Conservation (phyloP, 2,113 vertebrate genomes). For the Heliornis fulica region DNA sequence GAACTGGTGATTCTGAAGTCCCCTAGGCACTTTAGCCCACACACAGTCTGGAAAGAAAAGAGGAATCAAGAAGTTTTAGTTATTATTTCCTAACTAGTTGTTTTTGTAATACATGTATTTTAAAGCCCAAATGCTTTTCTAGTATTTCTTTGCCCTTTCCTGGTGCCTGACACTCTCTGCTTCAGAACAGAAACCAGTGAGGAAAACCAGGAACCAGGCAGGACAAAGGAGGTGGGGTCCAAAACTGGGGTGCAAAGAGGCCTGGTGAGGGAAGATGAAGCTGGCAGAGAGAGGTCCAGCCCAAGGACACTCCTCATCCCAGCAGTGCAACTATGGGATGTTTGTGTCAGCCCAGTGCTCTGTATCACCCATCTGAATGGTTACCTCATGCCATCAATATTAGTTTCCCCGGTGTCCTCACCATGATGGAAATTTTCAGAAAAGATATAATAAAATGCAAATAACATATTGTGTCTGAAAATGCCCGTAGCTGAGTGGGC, state of each 20-base stretch:
- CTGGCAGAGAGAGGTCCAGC: not conserved
- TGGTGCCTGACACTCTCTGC: not conserved
- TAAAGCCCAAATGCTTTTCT: not conserved
- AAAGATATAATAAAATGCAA: conserved; percentile 22
- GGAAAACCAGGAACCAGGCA: not conserved
- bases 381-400: not conserved
- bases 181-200: not conserved
- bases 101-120: not conserved
- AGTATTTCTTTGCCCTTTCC: not conserved
- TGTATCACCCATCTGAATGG: fast-evolving
- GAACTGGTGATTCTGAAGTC: not conserved
- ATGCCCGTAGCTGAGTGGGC: not conserved
- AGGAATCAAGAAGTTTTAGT: not conserved
- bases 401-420: not conserved
- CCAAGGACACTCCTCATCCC: fast-evolving
- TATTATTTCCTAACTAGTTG: not conserved
- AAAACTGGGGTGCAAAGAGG: not conserved
- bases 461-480: not conserved
- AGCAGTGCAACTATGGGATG: not conserved
- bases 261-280: not conserved
- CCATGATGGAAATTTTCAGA: not conserved
- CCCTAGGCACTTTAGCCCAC: not conserved
- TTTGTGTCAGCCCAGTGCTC: not conserved
- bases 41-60: not conserved
- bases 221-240: not conserved